phyloP scores from a whole-genome alignment of 2,797 vertebrate species.

The Clarias laeviceps region DNA sequence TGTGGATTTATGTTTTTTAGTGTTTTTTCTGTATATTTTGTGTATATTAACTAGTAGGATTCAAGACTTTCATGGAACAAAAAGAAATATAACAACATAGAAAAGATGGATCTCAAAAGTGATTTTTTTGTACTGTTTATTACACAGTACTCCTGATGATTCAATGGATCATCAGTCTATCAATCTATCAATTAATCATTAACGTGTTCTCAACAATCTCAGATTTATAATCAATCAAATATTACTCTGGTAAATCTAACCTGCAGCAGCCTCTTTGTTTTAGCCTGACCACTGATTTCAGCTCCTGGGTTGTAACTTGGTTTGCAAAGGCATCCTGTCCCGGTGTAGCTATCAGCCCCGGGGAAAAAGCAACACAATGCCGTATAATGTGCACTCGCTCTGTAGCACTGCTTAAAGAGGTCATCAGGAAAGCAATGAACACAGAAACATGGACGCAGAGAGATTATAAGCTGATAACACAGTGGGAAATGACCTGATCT shows the following conservation, averaged over 20 bases:
- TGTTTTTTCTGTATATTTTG: no score
- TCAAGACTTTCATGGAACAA: no score
- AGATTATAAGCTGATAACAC: slow-evolving; percentile 20
- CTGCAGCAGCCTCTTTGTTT: neutral
- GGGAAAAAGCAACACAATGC: slow-evolving; percentile 36
- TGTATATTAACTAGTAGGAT: no score
- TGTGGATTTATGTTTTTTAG: no score
- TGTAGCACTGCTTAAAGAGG: slow-evolving; percentile 30
- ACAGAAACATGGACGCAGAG: neutral
- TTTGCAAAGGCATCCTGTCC: slow-evolving; percentile 34
- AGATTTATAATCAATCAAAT: neutral
- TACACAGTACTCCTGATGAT: no score
- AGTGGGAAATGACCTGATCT: neutral
- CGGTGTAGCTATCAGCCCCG: slow-evolving; percentile 19
- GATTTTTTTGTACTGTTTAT: no score
- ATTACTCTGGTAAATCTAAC: neutral
- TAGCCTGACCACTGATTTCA: slow-evolving; percentile 5
- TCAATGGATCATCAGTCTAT: neutral
- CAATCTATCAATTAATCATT: neutral
- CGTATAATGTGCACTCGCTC: slow-evolving; percentile 21
- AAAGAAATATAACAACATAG: no score
- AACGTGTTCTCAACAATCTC: neutral
- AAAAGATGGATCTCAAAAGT: no score
- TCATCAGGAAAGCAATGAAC: slow-evolving; percentile 30
- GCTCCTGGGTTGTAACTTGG: neutral